Conservation (phyloP, 2,888 invertebrate genomes). For the Morpho deidamia region DNA sequence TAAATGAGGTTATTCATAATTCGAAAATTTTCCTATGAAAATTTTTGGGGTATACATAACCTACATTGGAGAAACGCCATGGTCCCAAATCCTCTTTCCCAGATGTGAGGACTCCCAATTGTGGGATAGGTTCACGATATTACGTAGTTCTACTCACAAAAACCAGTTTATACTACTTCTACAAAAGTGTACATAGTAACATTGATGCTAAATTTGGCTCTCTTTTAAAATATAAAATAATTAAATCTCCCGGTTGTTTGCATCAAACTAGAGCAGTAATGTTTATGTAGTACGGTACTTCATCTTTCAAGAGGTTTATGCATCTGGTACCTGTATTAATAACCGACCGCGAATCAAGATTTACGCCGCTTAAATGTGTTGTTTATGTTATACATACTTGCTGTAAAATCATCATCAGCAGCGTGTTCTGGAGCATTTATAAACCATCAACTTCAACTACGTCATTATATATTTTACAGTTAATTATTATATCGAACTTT, state of each 20-base stretch:
- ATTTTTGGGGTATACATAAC: no score
- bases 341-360: conserved; percentile 20
- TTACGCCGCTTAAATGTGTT: conserved; percentile 8
- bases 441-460: no score
- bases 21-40: no score
- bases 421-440: not conserved
- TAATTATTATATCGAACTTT: no score
- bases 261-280: conserved; percentile 14
- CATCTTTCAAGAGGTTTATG: conserved; percentile 30
- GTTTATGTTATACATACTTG: not conserved
- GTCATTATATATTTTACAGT: no score
- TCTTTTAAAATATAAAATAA: not conserved
- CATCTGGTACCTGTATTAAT: conserved; percentile 31
- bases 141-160: no score
- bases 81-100: no score
- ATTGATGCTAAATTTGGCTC: conserved; percentile 1
- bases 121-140: no score
- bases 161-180: not conserved
- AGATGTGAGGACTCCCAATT: no score
- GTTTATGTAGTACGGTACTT: conserved; percentile 25
- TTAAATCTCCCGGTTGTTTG: conserved; percentile 4
- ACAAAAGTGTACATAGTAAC: not conserved
- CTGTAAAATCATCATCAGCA: not conserved
- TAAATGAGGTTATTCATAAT: no score
- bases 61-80: no score